Evolutionary conservation across 2,113 vertebrate species (phyloP).

Genomic region (Istiophorus platypterus): DNA sequence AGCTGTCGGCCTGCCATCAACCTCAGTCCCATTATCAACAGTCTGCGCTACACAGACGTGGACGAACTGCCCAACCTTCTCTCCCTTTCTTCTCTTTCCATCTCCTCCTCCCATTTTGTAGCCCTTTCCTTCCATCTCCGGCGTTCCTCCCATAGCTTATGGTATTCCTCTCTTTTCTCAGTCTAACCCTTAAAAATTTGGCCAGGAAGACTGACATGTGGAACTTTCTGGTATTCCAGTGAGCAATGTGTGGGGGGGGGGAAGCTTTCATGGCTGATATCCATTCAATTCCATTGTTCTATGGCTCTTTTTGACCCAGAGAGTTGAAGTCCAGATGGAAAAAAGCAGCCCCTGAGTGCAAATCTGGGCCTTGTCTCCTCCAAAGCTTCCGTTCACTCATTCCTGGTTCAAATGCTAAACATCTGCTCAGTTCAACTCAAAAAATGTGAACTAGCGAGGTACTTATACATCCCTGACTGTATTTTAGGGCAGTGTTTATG

Average conservation of each 20-base stretch:
- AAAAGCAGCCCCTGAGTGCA: conserved; percentile 54
- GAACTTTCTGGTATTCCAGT: conserved; percentile 70
- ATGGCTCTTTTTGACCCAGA: conserved; percentile 53
- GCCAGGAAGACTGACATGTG: conserved; percentile 60
- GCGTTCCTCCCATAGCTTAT: conserved; percentile 40
- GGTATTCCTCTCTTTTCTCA: conserved; percentile 63
- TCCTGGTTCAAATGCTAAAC: conserved; percentile 58
- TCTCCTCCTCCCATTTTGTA: conserved; percentile 58
- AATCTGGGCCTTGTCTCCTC: conserved; percentile 52
- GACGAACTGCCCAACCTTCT: conserved; percentile 58
- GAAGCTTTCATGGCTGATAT: conserved; percentile 45
- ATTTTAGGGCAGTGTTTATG: conserved; percentile 22
- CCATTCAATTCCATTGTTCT: conserved; percentile 69
- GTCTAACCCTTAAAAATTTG: conserved; percentile 66
- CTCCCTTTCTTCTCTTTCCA: conserved; percentile 70
- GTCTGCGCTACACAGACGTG: conserved; percentile 67
- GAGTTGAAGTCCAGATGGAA: conserved; percentile 70
- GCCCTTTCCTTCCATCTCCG: conserved; percentile 51
- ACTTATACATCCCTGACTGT: conserved; percentile 29
- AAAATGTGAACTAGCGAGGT: conserved; percentile 32
- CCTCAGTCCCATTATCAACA: conserved; percentile 74
- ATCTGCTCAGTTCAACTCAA: conserved; percentile 50
- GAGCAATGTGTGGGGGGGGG: not conserved
- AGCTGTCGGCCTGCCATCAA: conserved; percentile 68
- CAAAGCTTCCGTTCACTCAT: conserved; percentile 47